Evolutionary conservation across 2,113 vertebrate genomes (phyloP).

Genomic region (Pseudonaja textilis): DNA sequence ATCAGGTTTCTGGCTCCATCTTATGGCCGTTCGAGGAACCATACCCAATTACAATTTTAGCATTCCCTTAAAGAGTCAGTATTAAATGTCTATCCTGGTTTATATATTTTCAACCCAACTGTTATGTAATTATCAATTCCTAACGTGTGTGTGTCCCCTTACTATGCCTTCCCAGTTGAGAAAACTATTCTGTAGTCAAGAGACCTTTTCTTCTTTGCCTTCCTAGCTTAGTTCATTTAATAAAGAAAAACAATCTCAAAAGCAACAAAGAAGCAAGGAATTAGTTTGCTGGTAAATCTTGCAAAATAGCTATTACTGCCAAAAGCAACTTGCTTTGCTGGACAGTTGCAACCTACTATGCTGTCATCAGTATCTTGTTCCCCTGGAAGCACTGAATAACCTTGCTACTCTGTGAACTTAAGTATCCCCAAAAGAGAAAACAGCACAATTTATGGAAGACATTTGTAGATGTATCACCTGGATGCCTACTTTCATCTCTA

Average conservation of each 20-base stretch:
- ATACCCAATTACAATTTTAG: too few relatives aligned
- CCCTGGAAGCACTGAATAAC: neutral
- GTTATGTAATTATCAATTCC: too few relatives aligned
- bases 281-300: neutral
- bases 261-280: neutral
- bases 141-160: too few relatives aligned
- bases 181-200: neutral
- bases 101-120: too few relatives aligned
- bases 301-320: neutral
- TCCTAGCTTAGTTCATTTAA: neutral
- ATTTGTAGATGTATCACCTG: neutral
- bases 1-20: too few relatives aligned
- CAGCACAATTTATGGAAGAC: neutral
- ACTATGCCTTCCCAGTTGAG: too few relatives aligned
- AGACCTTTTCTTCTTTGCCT: neutral
- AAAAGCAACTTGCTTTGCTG: neutral
- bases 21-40: too few relatives aligned
- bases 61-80: too few relatives aligned
- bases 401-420: neutral
- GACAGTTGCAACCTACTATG: neutral
- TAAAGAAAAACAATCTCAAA: neutral
- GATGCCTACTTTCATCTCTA: neutral
- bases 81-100: too few relatives aligned
- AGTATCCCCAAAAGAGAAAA: neutral
- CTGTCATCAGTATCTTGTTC: neutral